phyloP scores from a whole-genome alignment of 2,797 vertebrate genomes.

The Smutsia temminckii region DNA sequence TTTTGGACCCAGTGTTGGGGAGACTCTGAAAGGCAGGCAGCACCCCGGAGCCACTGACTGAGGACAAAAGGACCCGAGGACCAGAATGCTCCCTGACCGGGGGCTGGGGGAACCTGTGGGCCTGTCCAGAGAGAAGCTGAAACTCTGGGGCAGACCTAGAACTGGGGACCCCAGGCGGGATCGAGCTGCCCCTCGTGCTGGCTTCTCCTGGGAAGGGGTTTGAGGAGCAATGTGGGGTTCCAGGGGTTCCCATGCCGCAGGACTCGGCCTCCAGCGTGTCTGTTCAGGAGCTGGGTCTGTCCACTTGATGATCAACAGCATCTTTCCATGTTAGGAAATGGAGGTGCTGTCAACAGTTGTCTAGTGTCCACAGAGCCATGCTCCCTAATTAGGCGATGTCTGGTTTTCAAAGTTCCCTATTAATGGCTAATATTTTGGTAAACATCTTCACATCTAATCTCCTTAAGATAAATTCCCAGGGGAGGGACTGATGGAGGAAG shows the following conservation, averaged over 20 bases:
- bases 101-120: fast-evolving
- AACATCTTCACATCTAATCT: background rate
- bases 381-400: background rate
- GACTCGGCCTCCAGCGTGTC: background rate
- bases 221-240: background rate
- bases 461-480: background rate
- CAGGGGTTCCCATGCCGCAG: background rate
- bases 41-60: background rate
- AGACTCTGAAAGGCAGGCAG: background rate
- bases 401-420: background rate
- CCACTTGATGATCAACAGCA: background rate
- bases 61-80: background rate
- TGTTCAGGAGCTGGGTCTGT: background rate
- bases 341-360: background rate
- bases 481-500: background rate
- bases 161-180: background rate
- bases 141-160: background rate
- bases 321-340: background rate
- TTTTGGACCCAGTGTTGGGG: background rate
- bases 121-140: background rate
- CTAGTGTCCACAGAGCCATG: background rate
- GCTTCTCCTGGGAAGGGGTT: background rate
- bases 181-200: background rate
- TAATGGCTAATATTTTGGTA: background rate
- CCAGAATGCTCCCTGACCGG: background rate